These are phyloP conservation scores for Oreochromis grahami DNA, from an alignment of 2,797 vertebrate genomes.

Conservation along the genomic window DNA sequence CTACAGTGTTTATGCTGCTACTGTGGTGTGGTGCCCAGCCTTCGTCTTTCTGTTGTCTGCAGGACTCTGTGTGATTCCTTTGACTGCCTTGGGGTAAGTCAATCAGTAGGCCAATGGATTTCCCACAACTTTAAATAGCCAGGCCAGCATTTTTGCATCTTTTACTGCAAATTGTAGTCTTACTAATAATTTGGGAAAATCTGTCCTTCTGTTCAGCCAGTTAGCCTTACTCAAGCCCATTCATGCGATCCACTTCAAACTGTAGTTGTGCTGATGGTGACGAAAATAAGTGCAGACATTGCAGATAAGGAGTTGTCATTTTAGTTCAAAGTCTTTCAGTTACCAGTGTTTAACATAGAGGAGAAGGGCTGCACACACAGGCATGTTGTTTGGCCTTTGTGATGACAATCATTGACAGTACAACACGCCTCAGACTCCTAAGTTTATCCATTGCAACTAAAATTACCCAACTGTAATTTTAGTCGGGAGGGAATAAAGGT, in stretches of 20 bases:
- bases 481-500: neutral
- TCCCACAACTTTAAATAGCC: neutral
- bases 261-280: neutral
- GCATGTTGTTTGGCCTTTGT: neutral
- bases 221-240: neutral
- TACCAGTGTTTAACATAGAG: neutral
- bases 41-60: constrained; percentile 86
- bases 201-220: neutral
- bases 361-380: neutral
- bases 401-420: neutral
- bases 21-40: constrained; percentile 85
- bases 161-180: neutral
- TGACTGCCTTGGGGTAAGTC: constrained; percentile 81
- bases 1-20: constrained; percentile 84
- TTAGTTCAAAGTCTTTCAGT: neutral
- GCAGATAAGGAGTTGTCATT: neutral
- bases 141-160: neutral
- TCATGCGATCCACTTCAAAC: neutral
- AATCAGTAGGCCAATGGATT: neutral
- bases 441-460: neutral
- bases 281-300: neutral
- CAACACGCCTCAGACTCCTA: neutral
- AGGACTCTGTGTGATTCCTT: constrained; percentile 82
- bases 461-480: neutral
- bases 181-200: neutral